Conservation (phyloP, 2,113 vertebrate genomes). For the Platycercus adscitus region DNA sequence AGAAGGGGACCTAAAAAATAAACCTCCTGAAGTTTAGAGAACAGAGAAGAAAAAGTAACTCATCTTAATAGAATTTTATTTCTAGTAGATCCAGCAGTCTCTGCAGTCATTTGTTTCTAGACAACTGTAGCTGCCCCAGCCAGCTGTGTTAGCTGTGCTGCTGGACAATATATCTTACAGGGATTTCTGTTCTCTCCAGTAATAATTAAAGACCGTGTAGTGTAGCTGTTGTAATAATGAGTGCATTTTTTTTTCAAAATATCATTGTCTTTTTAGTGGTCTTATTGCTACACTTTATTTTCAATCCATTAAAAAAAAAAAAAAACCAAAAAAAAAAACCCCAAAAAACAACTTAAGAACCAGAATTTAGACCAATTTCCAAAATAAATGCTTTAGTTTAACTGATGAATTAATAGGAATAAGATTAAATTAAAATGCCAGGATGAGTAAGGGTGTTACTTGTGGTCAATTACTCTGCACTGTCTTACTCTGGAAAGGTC, state of each 20-base stretch:
- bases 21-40: not conserved
- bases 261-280: not conserved
- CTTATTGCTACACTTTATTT: not conserved
- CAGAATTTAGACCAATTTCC: not conserved
- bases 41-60: not conserved
- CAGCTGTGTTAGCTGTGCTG: not conserved
- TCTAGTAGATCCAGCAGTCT: not conserved
- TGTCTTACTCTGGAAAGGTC: not conserved
- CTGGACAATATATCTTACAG: not conserved
- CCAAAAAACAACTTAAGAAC: not conserved
- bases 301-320: not conserved
- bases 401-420: not conserved
- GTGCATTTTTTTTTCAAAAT: not conserved
- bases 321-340: not conserved
- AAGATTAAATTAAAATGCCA: not conserved
- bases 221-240: not conserved
- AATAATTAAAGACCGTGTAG: not conserved
- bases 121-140: not conserved
- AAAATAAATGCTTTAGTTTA: not conserved
- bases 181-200: not conserved
- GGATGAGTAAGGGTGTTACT: not conserved
- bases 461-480: not conserved
- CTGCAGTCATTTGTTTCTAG: not conserved
- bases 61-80: not conserved
- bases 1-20: not conserved